A percentile compares a stretch with the other conserved stretches of the same genome.
phyloP scores from a whole-genome alignment of 2,797 vertebrate genomes.

The Sciurus carolinensis region DNA sequence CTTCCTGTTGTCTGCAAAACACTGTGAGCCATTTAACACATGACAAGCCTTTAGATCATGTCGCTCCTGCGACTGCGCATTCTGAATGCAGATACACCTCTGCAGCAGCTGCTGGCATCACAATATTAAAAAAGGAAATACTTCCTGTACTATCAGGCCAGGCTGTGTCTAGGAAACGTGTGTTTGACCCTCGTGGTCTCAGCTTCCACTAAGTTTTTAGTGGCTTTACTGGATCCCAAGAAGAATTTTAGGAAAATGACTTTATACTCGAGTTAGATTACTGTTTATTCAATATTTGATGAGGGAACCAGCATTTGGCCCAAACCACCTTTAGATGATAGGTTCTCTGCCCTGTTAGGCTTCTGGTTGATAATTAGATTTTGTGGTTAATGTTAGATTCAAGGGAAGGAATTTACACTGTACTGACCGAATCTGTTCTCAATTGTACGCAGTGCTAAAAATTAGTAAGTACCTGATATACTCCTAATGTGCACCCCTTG shows the following conservation, averaged over 20 bases:
- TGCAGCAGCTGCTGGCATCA: slow-evolving; percentile 23
- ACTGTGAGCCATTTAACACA: slow-evolving; percentile 85
- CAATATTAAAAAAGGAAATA: slow-evolving; percentile 69
- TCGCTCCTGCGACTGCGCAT: slow-evolving; percentile 54
- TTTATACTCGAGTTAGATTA: slow-evolving; percentile 81
- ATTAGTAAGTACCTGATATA: slow-evolving; percentile 15
- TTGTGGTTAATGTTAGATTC: slow-evolving; percentile 62
- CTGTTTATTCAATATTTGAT: slow-evolving; percentile 69
- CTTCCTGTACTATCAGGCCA: slow-evolving; percentile 37
- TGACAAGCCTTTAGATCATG: slow-evolving; percentile 84
- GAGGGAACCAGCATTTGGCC: slow-evolving; percentile 72
- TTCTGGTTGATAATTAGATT: slow-evolving; percentile 71
- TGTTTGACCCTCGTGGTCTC: slow-evolving; percentile 15
- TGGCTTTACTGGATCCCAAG: slow-evolving; percentile 73
- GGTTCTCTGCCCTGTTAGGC: slow-evolving; percentile 64
- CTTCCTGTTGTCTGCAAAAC: slow-evolving; percentile 82
- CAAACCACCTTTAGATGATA: slow-evolving; percentile 58
- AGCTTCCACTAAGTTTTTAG: slow-evolving; percentile 73
- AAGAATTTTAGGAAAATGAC: slow-evolving; percentile 81
- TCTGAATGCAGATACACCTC: slow-evolving; percentile 81
- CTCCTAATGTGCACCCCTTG: slow-evolving; percentile 42
- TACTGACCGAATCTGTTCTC: slow-evolving; percentile 40
- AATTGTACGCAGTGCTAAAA: slow-evolving; percentile 66
- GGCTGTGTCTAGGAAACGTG: slow-evolving; percentile 38
- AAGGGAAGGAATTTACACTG: slow-evolving; percentile 63